Conservation (phyloP, 2,797 vertebrate species). For the Oreochromis mossambicus region DNA sequence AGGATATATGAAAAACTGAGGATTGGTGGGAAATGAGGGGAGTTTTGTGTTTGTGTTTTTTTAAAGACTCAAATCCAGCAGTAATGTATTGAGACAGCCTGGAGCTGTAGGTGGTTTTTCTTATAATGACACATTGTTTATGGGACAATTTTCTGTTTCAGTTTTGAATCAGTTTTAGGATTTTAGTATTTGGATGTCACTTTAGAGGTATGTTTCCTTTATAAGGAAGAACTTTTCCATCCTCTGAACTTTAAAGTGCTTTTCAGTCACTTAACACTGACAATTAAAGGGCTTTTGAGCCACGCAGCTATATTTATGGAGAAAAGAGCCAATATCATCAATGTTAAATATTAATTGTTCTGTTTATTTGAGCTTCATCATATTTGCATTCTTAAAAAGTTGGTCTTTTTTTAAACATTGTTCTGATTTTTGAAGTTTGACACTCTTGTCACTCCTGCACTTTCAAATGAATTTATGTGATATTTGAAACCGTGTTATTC, state of each 20-base stretch:
- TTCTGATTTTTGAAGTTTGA: background rate
- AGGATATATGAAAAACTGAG: background rate
- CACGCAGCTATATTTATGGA: background rate
- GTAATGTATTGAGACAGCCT: background rate
- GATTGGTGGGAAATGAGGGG: background rate
- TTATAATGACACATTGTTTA: background rate
- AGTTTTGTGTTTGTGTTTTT: background rate
- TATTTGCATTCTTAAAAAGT: background rate
- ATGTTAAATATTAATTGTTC: background rate
- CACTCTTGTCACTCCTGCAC: background rate
- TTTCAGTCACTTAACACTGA: background rate
- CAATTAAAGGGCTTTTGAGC: background rate
- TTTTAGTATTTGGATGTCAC: background rate
- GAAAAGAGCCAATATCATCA: background rate
- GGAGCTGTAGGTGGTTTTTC: background rate
- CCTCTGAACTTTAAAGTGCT: background rate
- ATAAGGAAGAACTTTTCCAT: background rate
- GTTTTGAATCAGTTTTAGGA: background rate
- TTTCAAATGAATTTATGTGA: background rate
- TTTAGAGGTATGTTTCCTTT: background rate
- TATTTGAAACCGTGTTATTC: background rate
- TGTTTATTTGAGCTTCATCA: background rate
- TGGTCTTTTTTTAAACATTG: fast-evolving
- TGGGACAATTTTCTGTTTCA: background rate
- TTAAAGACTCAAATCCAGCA: background rate